Evolutionary conservation across 2,797 vertebrate species (phyloP), one percentile per base, ranked within the genome.

Genomic region (Sebastes steindachneri): DNA sequence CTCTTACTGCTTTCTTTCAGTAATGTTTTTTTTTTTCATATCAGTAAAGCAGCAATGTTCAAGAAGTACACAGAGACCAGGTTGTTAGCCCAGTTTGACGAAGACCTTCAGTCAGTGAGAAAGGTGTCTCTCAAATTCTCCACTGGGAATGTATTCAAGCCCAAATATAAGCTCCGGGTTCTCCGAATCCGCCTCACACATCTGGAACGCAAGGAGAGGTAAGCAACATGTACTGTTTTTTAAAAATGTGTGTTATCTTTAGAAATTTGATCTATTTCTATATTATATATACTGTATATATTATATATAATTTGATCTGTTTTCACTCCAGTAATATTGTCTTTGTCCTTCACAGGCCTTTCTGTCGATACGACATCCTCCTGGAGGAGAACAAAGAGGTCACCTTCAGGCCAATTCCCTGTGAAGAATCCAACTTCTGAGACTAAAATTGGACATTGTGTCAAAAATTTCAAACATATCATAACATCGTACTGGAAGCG

Each of bases 361-460:
- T 96, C 7, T 96, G 96, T 85, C 91, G 96, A 37, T 96, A 96
- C 1, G 96, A 96, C 60, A 4, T 96, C 72, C 14, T 95, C 21
- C 90, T 96, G 3, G 45, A 85, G 75, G 92, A 94, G 53, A 89
- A 94, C 75, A 81, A 64, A 58, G 93, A 95, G 17, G 79, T 90
- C 33, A 86, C 71, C 4, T 95, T 96, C 89, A 94, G 73, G 75
- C 96, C 94, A 2, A 57, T 96, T 59, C 87, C 92, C 53, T 96
- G 96, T 90, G 89, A 92, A 64, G 87, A 94, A 2, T 87, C 85
- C 14, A 92, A 93, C 87, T 95, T 96, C 85, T 96, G 87, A 96
- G 51, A 21, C 21, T 5, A n/a, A 74, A 41, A 48, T 58, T 4
- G 9, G 4, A 83, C 25, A 12, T 1, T 0, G 0, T 5, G 15